A percentile compares a stretch with the other conserved stretches of the same genome.
Conservation (phyloP, 1,140 invertebrate species). For the Drosophila busckii region DNA sequence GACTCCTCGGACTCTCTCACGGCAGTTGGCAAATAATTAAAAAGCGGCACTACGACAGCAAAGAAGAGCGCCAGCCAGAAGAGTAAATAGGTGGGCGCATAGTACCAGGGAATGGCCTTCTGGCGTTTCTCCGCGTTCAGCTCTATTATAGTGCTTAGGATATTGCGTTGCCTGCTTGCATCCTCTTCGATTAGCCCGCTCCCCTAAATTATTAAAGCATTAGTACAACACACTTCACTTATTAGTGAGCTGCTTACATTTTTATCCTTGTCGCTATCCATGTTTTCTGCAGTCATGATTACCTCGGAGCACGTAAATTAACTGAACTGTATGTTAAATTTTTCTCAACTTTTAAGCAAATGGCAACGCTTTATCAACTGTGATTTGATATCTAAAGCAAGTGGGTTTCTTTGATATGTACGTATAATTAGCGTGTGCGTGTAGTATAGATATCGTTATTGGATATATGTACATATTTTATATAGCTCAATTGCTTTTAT, state of each 20-base stretch:
- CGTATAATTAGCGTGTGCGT: slow-evolving; percentile 5
- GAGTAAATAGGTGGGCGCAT: slow-evolving; percentile 50
- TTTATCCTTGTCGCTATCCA: slow-evolving; percentile 3
- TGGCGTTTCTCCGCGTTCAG: background rate
- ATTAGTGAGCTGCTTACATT: slow-evolving; percentile 3
- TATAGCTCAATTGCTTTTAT: slow-evolving; percentile 8
- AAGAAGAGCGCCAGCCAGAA: slow-evolving; percentile 63
- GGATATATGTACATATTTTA: slow-evolving; percentile 15
- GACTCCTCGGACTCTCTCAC: slow-evolving; percentile 46
- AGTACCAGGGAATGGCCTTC: slow-evolving; percentile 57
- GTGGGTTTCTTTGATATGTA: slow-evolving; percentile 5
- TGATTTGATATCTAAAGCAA: slow-evolving; percentile 25
- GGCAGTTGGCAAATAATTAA: slow-evolving; percentile 47
- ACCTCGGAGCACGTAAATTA: background rate
- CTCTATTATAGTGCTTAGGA: slow-evolving; percentile 1
- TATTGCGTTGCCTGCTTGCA: no score
- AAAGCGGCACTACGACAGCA: slow-evolving; percentile 52
- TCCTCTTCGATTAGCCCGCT: no score
- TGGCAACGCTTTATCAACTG: slow-evolving; percentile 13
- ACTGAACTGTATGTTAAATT: background rate
- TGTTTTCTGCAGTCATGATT: background rate
- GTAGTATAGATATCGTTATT: background rate
- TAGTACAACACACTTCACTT: no score
- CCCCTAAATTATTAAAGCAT: no score
- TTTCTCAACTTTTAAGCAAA: slow-evolving; percentile 26